Conservation (phyloP, 2,113 vertebrate genomes). For the Myrmecobius fasciatus region DNA sequence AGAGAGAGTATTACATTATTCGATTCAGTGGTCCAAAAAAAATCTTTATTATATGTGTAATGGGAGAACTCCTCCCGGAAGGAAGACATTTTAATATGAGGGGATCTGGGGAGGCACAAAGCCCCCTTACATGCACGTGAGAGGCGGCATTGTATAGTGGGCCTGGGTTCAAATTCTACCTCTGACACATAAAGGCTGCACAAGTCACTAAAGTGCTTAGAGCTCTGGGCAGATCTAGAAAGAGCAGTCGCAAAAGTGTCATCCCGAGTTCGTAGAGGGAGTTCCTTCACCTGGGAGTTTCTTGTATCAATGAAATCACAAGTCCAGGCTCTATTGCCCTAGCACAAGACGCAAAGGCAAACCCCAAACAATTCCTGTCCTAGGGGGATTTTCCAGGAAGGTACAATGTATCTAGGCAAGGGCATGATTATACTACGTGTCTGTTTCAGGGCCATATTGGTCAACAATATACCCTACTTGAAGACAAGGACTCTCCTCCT, state of each 20-base stretch:
- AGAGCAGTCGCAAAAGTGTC: not conserved
- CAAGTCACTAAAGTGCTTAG: not conserved
- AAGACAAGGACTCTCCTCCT: not conserved
- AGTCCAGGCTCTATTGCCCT: not conserved
- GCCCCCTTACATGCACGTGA: not conserved
- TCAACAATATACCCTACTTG: not conserved
- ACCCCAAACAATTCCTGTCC: not conserved
- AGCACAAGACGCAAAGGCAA: not conserved
- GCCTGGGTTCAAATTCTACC: not conserved
- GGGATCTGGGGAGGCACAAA: not conserved
- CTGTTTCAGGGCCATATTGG: not conserved
- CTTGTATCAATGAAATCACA: not conserved
- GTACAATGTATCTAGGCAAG: not conserved
- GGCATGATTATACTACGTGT: not conserved
- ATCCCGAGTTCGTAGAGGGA: not conserved
- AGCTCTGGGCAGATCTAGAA: not conserved
- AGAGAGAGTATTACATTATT: not conserved
- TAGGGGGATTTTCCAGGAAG: not conserved
- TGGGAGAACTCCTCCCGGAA: not conserved
- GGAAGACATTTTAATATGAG: not conserved
- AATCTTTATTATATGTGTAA: not conserved
- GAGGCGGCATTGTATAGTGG: not conserved
- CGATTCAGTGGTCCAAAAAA: not conserved
- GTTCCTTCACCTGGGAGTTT: not conserved
- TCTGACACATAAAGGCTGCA: not conserved